Evolutionary conservation across 2,113 vertebrate species (phyloP), one percentile per base, ranked within the genome.

Genomic region (Sphyrna mokarran): DNA sequence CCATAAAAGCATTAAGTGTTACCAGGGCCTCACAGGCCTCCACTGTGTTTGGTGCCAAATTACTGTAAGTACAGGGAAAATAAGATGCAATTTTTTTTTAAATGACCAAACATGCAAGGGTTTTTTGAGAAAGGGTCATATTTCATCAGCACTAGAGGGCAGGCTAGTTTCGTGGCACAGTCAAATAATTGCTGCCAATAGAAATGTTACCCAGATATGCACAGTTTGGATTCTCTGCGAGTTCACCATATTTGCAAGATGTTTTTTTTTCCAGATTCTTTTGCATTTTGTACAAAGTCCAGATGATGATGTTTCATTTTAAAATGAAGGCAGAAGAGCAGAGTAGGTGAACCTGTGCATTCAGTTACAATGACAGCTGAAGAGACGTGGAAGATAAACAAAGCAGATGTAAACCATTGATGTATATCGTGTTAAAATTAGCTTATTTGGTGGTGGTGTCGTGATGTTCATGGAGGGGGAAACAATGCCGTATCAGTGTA

Each of bases 41-140:
- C 98, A 99, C 97, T 99, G 99, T 16, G 98, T 98, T 96, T 99
- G 99, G 99, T 99, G 98, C 97, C 98, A 98, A 96, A 97, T 98
- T 96, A 98, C 98, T 23, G 99, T 99, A 97, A 98, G 99, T 98
- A 43, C 78, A 48, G 40, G 76, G 23, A 72, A 72, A 70, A 54
- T 43, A 54, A 72, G 14, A 8, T 10, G 10, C 11, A 1, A 54
- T 54, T 95, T 33, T 91, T 91, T 95, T 72, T 54, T 5, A 16
- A n/a, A 33, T 33, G 37, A n/a, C n/a, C n/a, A n/a, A 72, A 95
- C 26, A 43, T 1, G 3, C 29, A 16, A 72, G 3, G 9, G 2
- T 72, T 48, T 1, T 54, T 14, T 95, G 94, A 1, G 68, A 48
- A 43, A 43, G 70, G 22, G 37, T 66, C 1, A 4, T 26, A 94